These are phyloP conservation scores for Oryzias woworae DNA, from an alignment of 2,113 vertebrate genomes.

Conservation along the genomic window DNA sequence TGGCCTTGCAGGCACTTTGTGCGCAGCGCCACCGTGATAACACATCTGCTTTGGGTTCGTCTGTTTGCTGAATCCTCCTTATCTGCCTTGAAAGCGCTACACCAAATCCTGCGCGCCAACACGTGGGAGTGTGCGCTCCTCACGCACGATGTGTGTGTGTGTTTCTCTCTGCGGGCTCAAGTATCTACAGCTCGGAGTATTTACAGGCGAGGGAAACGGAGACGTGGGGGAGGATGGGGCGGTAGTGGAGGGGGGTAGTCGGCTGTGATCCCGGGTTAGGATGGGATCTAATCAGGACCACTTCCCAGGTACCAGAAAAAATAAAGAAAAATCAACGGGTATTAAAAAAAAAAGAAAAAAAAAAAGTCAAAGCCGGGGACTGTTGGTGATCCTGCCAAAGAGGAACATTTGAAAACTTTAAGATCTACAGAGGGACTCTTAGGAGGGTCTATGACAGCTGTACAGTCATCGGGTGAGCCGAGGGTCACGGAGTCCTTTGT, in stretches of 20 bases:
- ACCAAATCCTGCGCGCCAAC: conserved; percentile 9
- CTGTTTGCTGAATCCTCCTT: conserved; percentile 68
- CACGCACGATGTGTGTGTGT: conserved; percentile 20
- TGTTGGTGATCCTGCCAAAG: no score
- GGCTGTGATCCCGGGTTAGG: neutral
- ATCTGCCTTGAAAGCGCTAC: conserved; percentile 56
- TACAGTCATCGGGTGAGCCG: no score
- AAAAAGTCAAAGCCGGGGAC: no score
- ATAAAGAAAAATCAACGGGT: no score
- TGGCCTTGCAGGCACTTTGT: conserved; percentile 65
- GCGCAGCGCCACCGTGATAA: conserved; percentile 57
- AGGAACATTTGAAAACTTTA: no score
- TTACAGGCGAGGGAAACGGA: conserved; percentile 37
- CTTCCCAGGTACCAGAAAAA: neutral
- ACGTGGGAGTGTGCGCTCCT: conserved; percentile 3
- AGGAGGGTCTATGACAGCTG: no score
- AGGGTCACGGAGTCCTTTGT: no score
- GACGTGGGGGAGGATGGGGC: neutral
- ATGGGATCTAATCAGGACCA: neutral
- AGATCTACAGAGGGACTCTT: no score
- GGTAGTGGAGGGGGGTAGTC: neutral
- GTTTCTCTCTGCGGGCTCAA: conserved; percentile 25
- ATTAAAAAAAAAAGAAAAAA: no score
- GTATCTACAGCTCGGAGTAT: conserved; percentile 27
- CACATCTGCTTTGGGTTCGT: conserved; percentile 71